Percentiles rank a stretch among this genome's conserved stretches.
These are phyloP conservation scores for Cheirogaleus medius DNA, from an alignment of 2,113 vertebrate genomes.

Conservation along the genomic window DNA sequence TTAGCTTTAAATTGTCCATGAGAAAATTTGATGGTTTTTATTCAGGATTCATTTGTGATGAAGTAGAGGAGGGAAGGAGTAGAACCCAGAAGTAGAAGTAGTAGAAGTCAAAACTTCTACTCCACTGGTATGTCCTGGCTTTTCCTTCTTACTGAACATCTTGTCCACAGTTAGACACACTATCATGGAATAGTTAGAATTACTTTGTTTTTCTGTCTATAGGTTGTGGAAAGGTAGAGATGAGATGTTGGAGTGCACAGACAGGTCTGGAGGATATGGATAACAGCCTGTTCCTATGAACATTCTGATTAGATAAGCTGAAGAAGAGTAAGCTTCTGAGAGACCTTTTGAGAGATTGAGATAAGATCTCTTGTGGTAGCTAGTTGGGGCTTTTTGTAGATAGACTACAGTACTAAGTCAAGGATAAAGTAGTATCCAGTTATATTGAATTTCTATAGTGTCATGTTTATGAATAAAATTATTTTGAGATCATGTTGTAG, in stretches of 20 bases:
- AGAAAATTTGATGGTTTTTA: neutral
- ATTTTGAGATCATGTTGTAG: neutral
- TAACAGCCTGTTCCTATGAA: neutral
- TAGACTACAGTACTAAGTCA: neutral
- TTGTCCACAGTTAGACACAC: neutral
- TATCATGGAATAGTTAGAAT: neutral
- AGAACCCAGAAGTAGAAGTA: neutral
- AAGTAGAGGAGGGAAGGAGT: neutral
- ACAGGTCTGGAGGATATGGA: neutral
- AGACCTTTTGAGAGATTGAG: neutral
- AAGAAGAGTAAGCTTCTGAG: neutral
- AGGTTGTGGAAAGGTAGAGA: constrained; percentile 9
- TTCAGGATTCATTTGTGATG: constrained; percentile 17
- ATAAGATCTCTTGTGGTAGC: neutral
- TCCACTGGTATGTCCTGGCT: neutral
- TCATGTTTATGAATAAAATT: neutral
- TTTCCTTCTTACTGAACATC: neutral
- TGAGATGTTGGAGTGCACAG: neutral
- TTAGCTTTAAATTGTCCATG: neutral
- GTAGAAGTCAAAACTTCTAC: neutral
- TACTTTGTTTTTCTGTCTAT: neutral
- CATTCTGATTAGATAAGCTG: neutral
- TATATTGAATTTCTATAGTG: neutral
- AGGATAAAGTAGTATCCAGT: neutral
- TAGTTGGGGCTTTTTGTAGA: neutral